phyloP scores from a whole-genome alignment of 2,888 invertebrate genomes.

The Pseudococcus longispinus region DNA sequence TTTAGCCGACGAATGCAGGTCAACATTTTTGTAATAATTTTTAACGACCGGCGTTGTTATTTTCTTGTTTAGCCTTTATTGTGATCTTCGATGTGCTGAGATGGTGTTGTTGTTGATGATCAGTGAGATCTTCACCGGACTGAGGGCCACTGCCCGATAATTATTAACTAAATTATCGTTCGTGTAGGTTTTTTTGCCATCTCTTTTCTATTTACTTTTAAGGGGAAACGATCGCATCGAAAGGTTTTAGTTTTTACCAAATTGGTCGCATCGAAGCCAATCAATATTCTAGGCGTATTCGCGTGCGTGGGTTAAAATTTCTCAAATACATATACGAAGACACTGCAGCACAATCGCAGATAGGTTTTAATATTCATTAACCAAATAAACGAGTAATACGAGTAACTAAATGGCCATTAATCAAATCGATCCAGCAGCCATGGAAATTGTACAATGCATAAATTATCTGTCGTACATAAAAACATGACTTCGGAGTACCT shows the following conservation, averaged over 20 bases:
- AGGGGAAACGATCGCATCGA: not conserved
- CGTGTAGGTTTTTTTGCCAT: not conserved
- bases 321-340: not conserved
- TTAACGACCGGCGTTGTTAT: slow-evolving; percentile 55
- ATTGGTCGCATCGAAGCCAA: not conserved
- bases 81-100: slow-evolving; percentile 5
- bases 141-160: slow-evolving; percentile 15
- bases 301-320: slow-evolving; percentile 20
- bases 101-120: not conserved
- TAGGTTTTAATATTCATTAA: slow-evolving; percentile 10
- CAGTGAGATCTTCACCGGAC: too few relatives aligned
- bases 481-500: not conserved
- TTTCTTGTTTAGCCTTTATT: slow-evolving; percentile 45
- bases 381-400: slow-evolving; percentile 24
- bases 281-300: not conserved
- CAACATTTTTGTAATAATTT: slow-evolving; percentile 57
- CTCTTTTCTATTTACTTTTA: not conserved
- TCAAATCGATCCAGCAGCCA: not conserved
- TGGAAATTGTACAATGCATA: not conserved
- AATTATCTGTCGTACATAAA: not conserved
- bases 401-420: slow-evolving; percentile 11
- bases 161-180: slow-evolving; percentile 21
- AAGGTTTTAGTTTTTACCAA: not conserved
- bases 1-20: slow-evolving; percentile 56
- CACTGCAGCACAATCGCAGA: not conserved